A percentile compares a stretch with the other conserved stretches of the same genome.
phyloP scores from a whole-genome alignment of 2,113 vertebrate genomes.

The Bufo bufo region DNA sequence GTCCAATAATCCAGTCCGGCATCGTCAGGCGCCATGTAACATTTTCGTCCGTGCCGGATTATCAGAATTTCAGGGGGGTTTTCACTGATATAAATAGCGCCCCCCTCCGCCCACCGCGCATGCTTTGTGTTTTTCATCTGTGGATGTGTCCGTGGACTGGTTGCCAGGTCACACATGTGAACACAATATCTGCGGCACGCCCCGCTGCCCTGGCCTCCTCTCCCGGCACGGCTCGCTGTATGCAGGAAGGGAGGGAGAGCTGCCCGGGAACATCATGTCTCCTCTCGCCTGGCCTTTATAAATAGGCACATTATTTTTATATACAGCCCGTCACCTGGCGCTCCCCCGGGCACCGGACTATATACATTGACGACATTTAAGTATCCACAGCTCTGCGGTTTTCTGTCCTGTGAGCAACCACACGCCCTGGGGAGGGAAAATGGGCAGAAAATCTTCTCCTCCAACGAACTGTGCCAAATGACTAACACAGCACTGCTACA shows the following conservation, averaged over 20 bases:
- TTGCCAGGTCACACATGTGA: slow-evolving; percentile 80
- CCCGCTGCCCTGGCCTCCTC: slow-evolving; percentile 66
- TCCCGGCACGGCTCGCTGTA: slow-evolving; percentile 12
- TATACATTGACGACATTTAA: slow-evolving; percentile 27
- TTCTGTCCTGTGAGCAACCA: neutral
- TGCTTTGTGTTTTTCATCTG: slow-evolving; percentile 73
- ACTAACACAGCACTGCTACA: neutral
- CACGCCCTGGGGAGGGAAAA: neutral
- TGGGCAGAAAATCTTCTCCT: neutral
- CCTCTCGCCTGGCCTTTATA: slow-evolving; percentile 13
- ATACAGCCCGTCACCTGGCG: slow-evolving; percentile 24
- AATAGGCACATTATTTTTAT: slow-evolving; percentile 48
- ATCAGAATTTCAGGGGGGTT: neutral
- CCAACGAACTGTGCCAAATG: neutral
- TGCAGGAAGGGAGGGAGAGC: slow-evolving; percentile 50
- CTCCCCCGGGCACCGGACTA: neutral
- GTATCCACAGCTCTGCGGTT: slow-evolving; percentile 3
- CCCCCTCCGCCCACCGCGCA: slow-evolving; percentile 62
- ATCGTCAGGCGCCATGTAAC: too few species aligned
- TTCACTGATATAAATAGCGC: neutral
- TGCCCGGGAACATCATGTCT: slow-evolving; percentile 49
- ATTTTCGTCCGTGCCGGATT: too few species aligned
- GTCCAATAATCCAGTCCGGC: neutral
- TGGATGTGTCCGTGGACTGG: slow-evolving; percentile 70
- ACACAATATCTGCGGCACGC: slow-evolving; percentile 80